Evolutionary conservation across 1,140 invertebrate genomes (phyloP).

Genomic region (Wiebesia pumilae): DNA sequence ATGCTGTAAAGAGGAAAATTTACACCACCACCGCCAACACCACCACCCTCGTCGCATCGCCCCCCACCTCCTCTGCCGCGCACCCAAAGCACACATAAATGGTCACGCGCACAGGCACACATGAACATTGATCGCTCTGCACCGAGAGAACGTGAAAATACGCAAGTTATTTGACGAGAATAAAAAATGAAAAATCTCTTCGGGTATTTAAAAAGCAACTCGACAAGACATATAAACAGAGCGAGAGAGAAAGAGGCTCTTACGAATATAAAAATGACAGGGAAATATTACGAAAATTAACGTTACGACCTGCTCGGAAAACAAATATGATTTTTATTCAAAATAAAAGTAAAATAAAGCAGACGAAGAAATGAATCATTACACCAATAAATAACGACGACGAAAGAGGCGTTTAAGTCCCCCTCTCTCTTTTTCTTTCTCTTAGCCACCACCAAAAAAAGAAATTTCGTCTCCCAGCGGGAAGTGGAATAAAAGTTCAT

Average conservation of each 20-base stretch:
- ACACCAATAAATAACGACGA: constrained; percentile 54
- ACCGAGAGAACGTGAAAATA: constrained; percentile 44
- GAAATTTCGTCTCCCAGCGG: constrained; percentile 55
- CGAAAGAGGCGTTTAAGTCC: constrained; percentile 49
- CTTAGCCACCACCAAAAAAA: neutral
- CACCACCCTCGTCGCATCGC: neutral
- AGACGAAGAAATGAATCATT: constrained; percentile 53
- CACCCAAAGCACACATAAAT: neutral
- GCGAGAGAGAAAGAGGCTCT: constrained; percentile 13
- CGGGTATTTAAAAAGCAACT: constrained; percentile 39
- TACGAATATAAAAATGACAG: constrained; percentile 48
- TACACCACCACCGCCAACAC: constrained; percentile 44
- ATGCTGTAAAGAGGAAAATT: constrained; percentile 47
- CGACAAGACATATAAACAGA: constrained; percentile 46
- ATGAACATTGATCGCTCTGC: constrained; percentile 7
- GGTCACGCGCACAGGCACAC: neutral
- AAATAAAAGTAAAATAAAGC: constrained; percentile 40
- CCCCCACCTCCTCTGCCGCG: neutral
- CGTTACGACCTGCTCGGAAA: constrained; percentile 45
- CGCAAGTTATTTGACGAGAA: constrained; percentile 50
- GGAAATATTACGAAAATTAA: constrained; percentile 55
- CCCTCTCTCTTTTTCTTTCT: neutral
- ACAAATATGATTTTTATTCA: constrained; percentile 57
- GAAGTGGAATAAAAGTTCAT: constrained; percentile 54
- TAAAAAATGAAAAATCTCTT: constrained; percentile 47